These are phyloP conservation scores for Trachelus iudaicus DNA, from an alignment of 2,888 invertebrate species.

Conservation along the genomic window DNA sequence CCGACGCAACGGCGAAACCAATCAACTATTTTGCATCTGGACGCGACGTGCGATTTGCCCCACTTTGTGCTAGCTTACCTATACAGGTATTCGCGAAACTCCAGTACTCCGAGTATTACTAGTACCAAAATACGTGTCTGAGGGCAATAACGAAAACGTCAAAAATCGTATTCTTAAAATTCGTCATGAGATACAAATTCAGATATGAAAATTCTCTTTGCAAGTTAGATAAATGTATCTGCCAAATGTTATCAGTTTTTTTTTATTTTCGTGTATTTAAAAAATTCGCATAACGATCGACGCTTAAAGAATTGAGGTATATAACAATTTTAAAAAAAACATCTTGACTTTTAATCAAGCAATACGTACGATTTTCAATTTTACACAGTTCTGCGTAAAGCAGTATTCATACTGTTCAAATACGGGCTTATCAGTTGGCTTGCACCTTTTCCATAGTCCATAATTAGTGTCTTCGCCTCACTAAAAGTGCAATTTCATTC, in stretches of 20 bases:
- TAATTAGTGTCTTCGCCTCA: background rate
- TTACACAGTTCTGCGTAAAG: background rate
- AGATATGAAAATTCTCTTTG: background rate
- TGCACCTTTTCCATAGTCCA: background rate
- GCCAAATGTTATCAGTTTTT: too few relatives aligned
- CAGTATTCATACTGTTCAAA: background rate
- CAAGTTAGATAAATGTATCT: background rate
- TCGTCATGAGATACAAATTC: background rate
- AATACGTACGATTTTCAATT: background rate
- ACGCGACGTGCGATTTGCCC: slow-evolving; percentile 39
- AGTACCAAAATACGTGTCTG: background rate
- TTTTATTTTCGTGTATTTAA: too few relatives aligned
- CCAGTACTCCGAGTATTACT: background rate
- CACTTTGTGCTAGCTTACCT: background rate
- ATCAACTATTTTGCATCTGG: slow-evolving; percentile 48
- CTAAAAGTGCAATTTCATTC: background rate
- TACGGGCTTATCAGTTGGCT: background rate
- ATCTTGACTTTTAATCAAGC: too few relatives aligned
- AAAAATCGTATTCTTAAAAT: background rate
- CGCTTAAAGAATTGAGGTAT: background rate
- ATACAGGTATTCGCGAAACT: background rate
- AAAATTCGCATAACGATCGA: background rate
- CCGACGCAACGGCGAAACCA: slow-evolving; percentile 29
- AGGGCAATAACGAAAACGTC: background rate
- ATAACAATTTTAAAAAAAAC: background rate